A percentile compares a stretch with the other conserved stretches of the same genome.
These are phyloP conservation scores for Drosophila albomicans DNA, from an alignment of 1,140 invertebrate species.

Conservation along the genomic window DNA sequence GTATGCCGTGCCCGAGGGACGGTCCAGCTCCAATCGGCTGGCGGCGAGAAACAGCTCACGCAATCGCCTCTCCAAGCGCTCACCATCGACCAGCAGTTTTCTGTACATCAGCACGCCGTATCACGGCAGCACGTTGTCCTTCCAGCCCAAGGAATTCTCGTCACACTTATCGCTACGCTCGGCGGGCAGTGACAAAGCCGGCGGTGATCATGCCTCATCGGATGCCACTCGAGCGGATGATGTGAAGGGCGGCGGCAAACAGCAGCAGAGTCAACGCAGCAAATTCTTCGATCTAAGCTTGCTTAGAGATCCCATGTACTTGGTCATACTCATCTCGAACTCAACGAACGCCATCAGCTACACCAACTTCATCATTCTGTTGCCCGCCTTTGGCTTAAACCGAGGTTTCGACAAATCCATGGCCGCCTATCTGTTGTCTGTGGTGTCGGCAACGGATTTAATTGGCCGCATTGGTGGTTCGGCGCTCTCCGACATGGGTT, in stretches of 20 bases:
- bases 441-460: constrained; percentile 91
- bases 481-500: constrained; percentile 90
- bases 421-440: constrained; percentile 90
- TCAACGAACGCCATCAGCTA: constrained; percentile 94
- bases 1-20: constrained; percentile 86
- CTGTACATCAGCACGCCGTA: constrained; percentile 93
- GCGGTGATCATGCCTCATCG: constrained; percentile 48
- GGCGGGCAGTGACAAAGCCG: constrained; percentile 75
- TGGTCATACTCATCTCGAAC: constrained; percentile 93
- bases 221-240: constrained; percentile 52
- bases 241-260: constrained; percentile 56
- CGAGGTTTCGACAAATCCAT: constrained; percentile 89
- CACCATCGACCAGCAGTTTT: constrained; percentile 92
- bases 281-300: constrained; percentile 92
- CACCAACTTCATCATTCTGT: constrained; percentile 93
- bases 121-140: constrained; percentile 92
- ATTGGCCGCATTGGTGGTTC: constrained; percentile 93
- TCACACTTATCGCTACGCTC: constrained; percentile 91
- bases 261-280: constrained; percentile 68
- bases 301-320: constrained; percentile 91
- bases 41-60: constrained; percentile 71
- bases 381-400: constrained; percentile 90
- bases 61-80: constrained; percentile 86
- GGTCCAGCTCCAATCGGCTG: constrained; percentile 71
- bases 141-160: constrained; percentile 91